Percentiles rank a stretch among this genome's conserved stretches.
Evolutionary conservation across 2,113 vertebrate species (phyloP).

Genomic region (Campylorhamphus procurvoides): DNA sequence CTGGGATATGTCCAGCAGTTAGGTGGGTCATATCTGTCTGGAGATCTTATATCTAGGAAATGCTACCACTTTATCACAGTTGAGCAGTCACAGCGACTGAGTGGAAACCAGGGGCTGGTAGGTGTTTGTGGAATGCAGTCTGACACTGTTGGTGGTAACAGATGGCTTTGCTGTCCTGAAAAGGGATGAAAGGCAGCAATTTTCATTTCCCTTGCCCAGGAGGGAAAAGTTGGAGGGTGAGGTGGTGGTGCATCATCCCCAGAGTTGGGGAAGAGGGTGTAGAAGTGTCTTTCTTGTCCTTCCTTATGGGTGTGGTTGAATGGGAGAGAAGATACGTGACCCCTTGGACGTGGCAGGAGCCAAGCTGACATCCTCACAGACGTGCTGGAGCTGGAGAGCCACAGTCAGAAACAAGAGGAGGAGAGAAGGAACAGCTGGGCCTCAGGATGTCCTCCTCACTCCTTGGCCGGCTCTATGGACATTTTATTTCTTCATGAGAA

Average conservation of each 20-base stretch:
- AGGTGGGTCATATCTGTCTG: constrained; percentile 9
- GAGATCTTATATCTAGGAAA: neutral
- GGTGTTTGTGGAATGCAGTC: neutral
- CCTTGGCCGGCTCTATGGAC: neutral
- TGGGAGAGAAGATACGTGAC: neutral
- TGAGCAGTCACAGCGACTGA: neutral
- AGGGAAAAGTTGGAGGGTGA: neutral
- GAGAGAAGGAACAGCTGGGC: neutral
- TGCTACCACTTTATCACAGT: constrained; percentile 5
- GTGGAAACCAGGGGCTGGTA: neutral
- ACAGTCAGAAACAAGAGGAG: neutral
- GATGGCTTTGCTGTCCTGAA: constrained; percentile 4
- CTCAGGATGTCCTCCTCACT: neutral
- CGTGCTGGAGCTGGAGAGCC: neutral
- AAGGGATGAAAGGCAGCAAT: neutral
- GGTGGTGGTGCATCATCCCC: neutral
- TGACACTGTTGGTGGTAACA: neutral
- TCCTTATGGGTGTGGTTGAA: neutral
- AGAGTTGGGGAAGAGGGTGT: neutral
- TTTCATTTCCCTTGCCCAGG: neutral
- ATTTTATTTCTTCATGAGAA: neutral
- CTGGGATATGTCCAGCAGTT: constrained; percentile 13
- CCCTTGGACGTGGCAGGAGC: neutral
- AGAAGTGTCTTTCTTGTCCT: neutral
- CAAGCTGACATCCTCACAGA: neutral